A percentile compares a stretch with the other conserved stretches of the same genome.
phyloP scores from a whole-genome alignment of 2,113 vertebrate species.

The Phycodurus eques region DNA sequence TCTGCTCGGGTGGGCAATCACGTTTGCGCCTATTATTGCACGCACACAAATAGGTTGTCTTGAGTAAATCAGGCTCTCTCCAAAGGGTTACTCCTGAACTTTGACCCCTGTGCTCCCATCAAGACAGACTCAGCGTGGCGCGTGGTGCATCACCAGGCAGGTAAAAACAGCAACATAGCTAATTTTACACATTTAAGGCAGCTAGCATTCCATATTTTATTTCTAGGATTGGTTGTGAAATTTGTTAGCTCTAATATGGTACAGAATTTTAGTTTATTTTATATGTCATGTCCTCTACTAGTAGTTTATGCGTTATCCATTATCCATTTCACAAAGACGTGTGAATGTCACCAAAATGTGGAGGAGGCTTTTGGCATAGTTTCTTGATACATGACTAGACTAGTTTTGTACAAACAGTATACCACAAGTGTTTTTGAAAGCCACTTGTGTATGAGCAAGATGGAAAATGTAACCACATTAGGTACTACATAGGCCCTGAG shows the following conservation, averaged over 20 bases:
- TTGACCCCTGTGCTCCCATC: slow-evolving; percentile 22
- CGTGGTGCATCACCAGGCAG: slow-evolving; percentile 26
- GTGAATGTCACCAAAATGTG: not conserved
- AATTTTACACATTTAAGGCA: slow-evolving; percentile 32
- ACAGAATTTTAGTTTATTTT: not conserved
- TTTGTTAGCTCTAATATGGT: not conserved
- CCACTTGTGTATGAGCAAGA: not conserved
- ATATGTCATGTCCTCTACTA: not conserved
- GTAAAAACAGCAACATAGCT: slow-evolving; percentile 55
- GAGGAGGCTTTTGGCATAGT: not conserved
- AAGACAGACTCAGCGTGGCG: slow-evolving; percentile 25
- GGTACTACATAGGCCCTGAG: not conserved
- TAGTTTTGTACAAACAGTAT: not conserved
- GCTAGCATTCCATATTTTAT: not conserved
- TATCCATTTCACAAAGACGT: not conserved
- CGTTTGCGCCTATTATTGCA: no score
- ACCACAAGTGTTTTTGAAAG: not conserved
- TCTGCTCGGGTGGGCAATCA: no score
- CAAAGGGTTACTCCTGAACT: slow-evolving; percentile 20
- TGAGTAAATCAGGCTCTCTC: not conserved
- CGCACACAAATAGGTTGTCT: no score
- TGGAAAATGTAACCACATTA: not conserved
- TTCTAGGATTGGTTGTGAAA: not conserved
- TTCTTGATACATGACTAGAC: not conserved
- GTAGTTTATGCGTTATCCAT: not conserved